These are phyloP conservation scores for Troides helena DNA, from an alignment of 2,888 invertebrate species.

Conservation along the genomic window DNA sequence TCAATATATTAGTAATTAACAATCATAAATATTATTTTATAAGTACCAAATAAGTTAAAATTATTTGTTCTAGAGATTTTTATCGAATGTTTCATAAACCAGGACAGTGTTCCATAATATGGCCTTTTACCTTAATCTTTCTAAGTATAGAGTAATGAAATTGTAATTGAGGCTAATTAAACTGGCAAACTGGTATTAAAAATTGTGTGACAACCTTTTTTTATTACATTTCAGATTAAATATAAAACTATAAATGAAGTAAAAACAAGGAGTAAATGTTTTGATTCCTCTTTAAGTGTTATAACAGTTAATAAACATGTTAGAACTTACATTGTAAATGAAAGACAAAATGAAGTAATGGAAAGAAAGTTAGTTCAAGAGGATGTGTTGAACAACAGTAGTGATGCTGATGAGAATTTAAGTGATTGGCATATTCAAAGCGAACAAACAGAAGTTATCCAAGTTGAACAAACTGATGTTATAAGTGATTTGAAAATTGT, in stretches of 20 bases:
- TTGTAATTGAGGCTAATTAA: too few relatives aligned
- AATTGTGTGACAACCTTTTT: background rate
- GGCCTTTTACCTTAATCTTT: too few relatives aligned
- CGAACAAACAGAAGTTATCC: too few relatives aligned
- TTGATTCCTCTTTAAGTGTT: constrained; percentile 42
- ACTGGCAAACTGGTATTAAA: too few relatives aligned
- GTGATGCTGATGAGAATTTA: background rate
- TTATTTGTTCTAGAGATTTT: too few relatives aligned
- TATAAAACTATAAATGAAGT: constrained; percentile 51
- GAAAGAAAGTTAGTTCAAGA: background rate
- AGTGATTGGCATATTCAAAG: background rate
- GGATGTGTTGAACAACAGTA: background rate
- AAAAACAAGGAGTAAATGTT: constrained; percentile 39
- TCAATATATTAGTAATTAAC: too few relatives aligned
- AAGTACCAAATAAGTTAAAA: too few relatives aligned
- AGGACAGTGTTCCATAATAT: too few relatives aligned
- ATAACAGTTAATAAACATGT: constrained; percentile 39
- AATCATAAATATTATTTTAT: too few relatives aligned
- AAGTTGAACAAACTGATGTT: background rate
- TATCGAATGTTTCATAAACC: too few relatives aligned
- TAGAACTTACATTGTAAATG: constrained; percentile 40
- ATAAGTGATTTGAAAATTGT: background rate
- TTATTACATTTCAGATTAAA: constrained; percentile 34
- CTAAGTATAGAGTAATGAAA: too few relatives aligned
- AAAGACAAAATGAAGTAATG: constrained; percentile 8